Percentiles rank a stretch among this genome's conserved stretches.
Evolutionary conservation across 37 sponge, comb jelly and placozoan genomes (phyloP).

Genomic region (Chondrilla cf. caribensis): DNA sequence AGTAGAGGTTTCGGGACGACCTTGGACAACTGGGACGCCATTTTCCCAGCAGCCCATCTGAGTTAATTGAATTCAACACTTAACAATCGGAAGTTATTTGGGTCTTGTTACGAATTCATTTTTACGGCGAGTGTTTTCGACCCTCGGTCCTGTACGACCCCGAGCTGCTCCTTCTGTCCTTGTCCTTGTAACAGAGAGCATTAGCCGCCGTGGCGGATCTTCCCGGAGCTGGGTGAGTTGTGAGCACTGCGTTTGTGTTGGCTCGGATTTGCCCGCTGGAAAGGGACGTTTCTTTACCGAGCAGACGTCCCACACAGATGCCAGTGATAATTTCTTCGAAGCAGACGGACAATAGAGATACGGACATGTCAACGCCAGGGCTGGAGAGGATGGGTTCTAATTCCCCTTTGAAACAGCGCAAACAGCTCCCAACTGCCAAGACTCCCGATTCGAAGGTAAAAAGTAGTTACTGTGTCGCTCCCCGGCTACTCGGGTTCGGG

Average conservation of each 20-base stretch:
- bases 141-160: too few relatives aligned
- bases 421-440: background rate
- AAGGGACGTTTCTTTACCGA: too few relatives aligned
- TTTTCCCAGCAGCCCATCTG: background rate
- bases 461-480: too few relatives aligned
- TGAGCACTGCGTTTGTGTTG: too few relatives aligned
- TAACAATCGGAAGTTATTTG: background rate
- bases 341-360: background rate
- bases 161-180: too few relatives aligned
- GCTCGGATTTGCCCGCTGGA: too few relatives aligned
- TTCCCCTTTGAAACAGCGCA: background rate
- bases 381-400: background rate
- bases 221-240: too few relatives aligned
- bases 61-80: background rate
- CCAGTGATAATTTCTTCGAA: background rate
- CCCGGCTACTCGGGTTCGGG: too few relatives aligned
- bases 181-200: too few relatives aligned
- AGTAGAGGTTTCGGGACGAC: slow-evolving; percentile 61
- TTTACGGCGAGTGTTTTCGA: background rate
- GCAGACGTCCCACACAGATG: background rate
- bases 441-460: too few relatives aligned
- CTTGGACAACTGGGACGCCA: slow-evolving; percentile 25
- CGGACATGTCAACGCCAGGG: background rate
- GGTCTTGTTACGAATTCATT: slow-evolving; percentile 11
- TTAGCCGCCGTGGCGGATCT: too few relatives aligned